Evolutionary conservation across 2,113 vertebrate species (phyloP).

Genomic region (Myocastor coypus): DNA sequence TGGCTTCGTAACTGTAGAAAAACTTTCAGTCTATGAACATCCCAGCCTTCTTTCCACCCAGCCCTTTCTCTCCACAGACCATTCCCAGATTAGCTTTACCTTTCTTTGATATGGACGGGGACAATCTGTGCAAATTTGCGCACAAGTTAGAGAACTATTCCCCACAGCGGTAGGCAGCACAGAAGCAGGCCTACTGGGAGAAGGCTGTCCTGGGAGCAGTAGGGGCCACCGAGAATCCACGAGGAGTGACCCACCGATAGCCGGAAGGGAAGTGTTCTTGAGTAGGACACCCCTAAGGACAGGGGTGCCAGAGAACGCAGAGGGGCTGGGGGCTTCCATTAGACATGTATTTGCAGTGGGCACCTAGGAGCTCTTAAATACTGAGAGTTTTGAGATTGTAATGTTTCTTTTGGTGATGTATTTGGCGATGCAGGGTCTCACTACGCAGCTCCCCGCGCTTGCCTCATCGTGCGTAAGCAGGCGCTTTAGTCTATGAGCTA

Average conservation of each 20-base stretch:
- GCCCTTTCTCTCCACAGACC: neutral
- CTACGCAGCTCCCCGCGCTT: no score
- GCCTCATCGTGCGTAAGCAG: no score
- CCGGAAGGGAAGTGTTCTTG: neutral
- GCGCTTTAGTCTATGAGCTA: no score
- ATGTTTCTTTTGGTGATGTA: neutral
- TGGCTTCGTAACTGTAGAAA: neutral
- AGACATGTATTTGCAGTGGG: neutral
- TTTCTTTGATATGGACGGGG: neutral
- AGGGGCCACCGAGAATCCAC: neutral
- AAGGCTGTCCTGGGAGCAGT: neutral
- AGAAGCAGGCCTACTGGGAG: neutral
- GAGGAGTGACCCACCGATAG: neutral
- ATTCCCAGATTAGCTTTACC: neutral
- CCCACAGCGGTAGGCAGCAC: neutral
- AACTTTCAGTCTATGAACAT: neutral
- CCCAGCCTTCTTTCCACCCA: neutral
- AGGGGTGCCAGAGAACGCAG: neutral
- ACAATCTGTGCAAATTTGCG: neutral
- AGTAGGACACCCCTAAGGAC: neutral
- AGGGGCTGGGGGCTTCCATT: neutral
- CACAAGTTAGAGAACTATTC: neutral
- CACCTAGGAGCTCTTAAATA: neutral
- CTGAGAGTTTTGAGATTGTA: neutral
- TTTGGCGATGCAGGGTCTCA: no score